Evolutionary conservation across 2,797 vertebrate species (phyloP), one percentile per base, ranked within the genome.

Genomic region (Premnoplex brunnescens): DNA sequence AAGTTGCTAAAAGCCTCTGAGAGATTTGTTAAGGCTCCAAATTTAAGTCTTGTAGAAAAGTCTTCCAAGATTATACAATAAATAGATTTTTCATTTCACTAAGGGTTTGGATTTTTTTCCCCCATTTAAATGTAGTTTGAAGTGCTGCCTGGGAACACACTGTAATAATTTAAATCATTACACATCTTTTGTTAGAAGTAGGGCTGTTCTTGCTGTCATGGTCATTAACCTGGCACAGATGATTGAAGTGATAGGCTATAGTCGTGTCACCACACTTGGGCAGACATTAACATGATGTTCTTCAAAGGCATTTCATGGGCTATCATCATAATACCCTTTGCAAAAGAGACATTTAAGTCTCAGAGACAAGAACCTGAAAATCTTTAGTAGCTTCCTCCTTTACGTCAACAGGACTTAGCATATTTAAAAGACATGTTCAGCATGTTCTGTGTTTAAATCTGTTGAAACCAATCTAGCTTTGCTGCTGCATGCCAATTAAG

Each of bases 1-100:
- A 93, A 94, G 74, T 91, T 93, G 67, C 91, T 95, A 94, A 93
- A 94, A 92, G 83, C 91, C 85, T 97, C 85, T 28, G 87, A 94
- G 87, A 95, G 85, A 85, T 93, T 94, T 4, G 8, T 91, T 94
- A 96, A 87, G 52, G 41, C 60, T 85, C 30, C 67, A 82, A 85
- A 93, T 93, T 94, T 87, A 79, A 87, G 56, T 87, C 71, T 77
- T 89, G 63, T 77, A 71, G 91, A 74, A 76, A 91, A 88, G 63
- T 77, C 59, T 92, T 97, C 91, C 92, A 94, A 95, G 88, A 88
- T 88, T 92, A 55, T 95, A 94, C 69, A 91, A 75, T 69, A 77
- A 92, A 84, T 78, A 93, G 76, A 78, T 95, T 93, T 96, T 94
- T 96, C 83, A 87, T 93, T 86, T 93, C 88, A 74, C 67, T 93